phyloP scores from a whole-genome alignment of 1,140 invertebrate genomes.

The Heliconius himera region DNA sequence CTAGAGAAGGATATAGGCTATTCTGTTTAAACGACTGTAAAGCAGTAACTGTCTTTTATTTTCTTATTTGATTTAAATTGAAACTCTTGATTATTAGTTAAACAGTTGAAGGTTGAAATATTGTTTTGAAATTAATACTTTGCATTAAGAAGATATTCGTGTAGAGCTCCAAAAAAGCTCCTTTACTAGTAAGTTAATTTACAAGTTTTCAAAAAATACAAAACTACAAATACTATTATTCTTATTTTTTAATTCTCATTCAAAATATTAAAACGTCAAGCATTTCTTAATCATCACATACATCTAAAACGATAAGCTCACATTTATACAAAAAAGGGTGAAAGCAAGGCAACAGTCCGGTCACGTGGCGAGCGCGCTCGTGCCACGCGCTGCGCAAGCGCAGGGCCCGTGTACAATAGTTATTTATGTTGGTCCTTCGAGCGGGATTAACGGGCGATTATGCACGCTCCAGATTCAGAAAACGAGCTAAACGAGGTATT shows the following conservation, averaged over 20 bases:
- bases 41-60: neutral
- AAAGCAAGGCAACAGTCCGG: conserved; percentile 65
- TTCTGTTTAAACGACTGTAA: neutral
- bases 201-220: neutral
- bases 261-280: neutral
- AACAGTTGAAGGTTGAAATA: neutral
- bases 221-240: neutral
- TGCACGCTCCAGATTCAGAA: conserved; percentile 77
- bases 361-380: conserved; percentile 73
- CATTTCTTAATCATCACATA: conserved; percentile 20
- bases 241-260: neutral
- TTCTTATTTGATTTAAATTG: neutral
- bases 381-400: conserved; percentile 71
- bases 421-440: conserved; percentile 70
- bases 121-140: neutral
- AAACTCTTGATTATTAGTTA: neutral
- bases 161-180: no score
- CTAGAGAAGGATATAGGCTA: neutral
- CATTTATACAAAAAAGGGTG: conserved; percentile 66
- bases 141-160: no score
- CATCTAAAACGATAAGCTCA: conserved; percentile 31
- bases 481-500: conserved; percentile 57
- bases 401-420: conserved; percentile 62
- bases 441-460: conserved; percentile 78
- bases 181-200: neutral